Percentiles rank a stretch among this genome's conserved stretches.
Evolutionary conservation across 1,140 invertebrate species (phyloP).

Genomic region (Eupristina koningsbergeri): DNA sequence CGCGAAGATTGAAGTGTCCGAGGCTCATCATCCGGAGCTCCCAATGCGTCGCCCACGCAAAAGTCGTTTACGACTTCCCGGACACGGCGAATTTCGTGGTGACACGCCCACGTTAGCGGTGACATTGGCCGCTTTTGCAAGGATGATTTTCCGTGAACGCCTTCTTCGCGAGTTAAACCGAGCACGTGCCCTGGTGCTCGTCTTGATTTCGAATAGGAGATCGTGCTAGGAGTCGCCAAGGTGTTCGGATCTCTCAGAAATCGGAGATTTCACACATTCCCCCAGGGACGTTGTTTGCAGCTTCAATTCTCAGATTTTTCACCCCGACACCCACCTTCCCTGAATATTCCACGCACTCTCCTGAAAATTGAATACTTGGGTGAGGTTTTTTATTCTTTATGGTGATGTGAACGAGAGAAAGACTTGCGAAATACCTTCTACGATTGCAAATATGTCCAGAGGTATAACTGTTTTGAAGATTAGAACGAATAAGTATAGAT

Average conservation of each 20-base stretch:
- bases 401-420: too few relatives aligned
- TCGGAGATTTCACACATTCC: neutral
- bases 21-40: neutral
- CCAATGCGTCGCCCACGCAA: neutral
- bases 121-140: slow-evolving; percentile 19
- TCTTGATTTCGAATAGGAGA: neutral
- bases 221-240: neutral
- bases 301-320: neutral
- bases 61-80: slow-evolving; percentile 25
- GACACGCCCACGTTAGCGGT: slow-evolving; percentile 17
- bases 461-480: too few relatives aligned
- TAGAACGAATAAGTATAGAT: too few relatives aligned
- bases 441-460: too few relatives aligned
- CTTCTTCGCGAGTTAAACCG: neutral
- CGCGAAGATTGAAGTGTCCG: neutral
- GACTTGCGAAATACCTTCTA: too few relatives aligned
- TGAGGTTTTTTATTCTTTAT: too few relatives aligned
- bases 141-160: slow-evolving; percentile 7
- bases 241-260: neutral
- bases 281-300: neutral
- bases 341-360: neutral
- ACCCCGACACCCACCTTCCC: neutral
- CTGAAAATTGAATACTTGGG: too few relatives aligned
- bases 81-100: neutral
- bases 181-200: neutral